phyloP scores from a whole-genome alignment of 2,113 vertebrate species.

The Cercocebus atys region DNA sequence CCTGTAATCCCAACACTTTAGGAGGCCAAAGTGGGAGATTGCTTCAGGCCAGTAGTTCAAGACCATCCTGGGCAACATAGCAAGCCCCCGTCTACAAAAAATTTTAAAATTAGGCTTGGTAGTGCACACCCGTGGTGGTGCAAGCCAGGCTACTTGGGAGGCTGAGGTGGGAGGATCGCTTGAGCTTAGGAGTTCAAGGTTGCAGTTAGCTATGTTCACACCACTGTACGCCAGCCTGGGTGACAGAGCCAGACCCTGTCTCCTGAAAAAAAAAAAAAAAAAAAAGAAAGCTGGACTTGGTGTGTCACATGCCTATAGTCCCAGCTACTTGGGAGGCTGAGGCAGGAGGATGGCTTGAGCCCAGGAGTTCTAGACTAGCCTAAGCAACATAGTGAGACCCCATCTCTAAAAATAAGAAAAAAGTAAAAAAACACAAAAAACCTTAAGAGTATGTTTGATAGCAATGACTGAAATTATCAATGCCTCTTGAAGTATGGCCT shows the following conservation, averaged over 20 bases:
- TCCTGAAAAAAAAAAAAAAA: neutral
- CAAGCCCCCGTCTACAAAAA: neutral
- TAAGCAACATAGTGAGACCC: neutral
- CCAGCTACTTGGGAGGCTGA: neutral
- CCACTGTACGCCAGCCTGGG: neutral
- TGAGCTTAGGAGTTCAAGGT: no score
- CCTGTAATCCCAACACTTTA: neutral
- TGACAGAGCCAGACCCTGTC: neutral
- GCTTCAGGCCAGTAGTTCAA: neutral
- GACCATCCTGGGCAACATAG: neutral
- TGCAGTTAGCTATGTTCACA: no score
- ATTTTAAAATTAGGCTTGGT: neutral
- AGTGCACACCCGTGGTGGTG: no score
- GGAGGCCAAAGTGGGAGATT: neutral
- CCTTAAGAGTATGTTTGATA: neutral
- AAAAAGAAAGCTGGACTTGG: neutral
- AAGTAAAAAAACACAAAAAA: no score
- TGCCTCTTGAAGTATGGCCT: neutral
- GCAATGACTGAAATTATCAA: neutral
- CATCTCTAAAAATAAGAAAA: neutral
- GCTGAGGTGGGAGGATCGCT: no score
- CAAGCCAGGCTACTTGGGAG: no score
- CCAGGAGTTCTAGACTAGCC: no score
- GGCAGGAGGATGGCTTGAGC: neutral
- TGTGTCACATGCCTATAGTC: neutral